Evolutionary conservation across 2,113 vertebrate species (phyloP), one percentile per base, ranked within the genome.

Genomic region (Ursus arctos): DNA sequence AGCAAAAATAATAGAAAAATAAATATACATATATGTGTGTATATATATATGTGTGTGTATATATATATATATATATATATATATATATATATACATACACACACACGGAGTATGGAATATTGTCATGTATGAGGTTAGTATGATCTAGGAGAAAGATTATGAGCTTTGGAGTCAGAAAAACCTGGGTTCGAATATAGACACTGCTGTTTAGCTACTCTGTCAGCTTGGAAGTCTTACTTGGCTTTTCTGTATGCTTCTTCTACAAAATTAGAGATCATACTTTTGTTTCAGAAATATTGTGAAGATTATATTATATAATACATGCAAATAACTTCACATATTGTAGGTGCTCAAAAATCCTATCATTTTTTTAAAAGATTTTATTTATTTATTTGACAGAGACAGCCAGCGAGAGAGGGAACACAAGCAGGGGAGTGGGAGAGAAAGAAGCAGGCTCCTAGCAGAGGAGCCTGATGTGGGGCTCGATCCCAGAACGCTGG

Each of bases 211-310:
- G 24, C 51, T 79, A 49, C 13, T 59, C 33, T 94, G 8, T 80
- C 16, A 71, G 9, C 7, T 12, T 83, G 31, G 53, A 57, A 59
- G 77, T 16, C 14, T 83, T 31, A 26, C 33, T 72, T 88, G 33
- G 7, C 4, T 67, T 92, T n/a, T 65, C n/a, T 47, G 11, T 28
- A 33, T 76, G 11, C 18, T 90, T 53, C 13, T 94, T 88, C 86
- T 77, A 47, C 87, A 59, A 97, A 94, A 89, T 21, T 61, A 28
- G 26, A 93, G 15, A 74, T 65, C 57, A 81, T 51, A 11, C 1
- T 40, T 83, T 88, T 63, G 36, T 47, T 88, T 10, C 18, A 91
- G 28, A 84, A 96, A 80, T 36, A 2, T 72, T 88, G 77, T 53
- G 4, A 91, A 40, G 22, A 53, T 69, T 36, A 43, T 69, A 65